Conservation (phyloP, 2,113 vertebrate genomes). For the Phoenicopterus ruber region DNA sequence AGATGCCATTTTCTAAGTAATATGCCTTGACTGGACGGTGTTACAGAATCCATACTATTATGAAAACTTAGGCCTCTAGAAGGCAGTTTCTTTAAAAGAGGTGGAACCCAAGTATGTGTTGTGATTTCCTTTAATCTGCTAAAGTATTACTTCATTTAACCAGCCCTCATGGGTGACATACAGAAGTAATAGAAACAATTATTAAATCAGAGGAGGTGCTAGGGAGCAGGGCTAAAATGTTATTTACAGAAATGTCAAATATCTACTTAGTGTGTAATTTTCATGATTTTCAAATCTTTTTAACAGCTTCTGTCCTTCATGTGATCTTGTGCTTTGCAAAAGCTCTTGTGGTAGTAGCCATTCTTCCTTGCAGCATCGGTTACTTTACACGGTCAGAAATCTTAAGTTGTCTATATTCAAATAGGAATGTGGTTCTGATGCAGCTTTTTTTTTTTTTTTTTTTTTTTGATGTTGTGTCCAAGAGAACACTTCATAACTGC, state of each 20-base stretch:
- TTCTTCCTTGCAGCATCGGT: neutral
- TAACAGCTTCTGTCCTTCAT: neutral
- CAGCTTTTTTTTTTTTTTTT: neutral
- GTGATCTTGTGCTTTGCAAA: neutral
- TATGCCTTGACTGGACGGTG: neutral
- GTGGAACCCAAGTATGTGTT: neutral
- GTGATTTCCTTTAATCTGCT: neutral
- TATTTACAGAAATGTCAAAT: neutral
- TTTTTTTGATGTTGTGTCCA: neutral
- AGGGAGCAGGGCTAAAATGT: neutral
- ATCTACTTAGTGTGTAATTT: neutral
- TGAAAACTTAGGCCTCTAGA: neutral
- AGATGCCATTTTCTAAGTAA: neutral
- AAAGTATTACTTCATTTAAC: neutral
- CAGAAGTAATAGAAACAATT: neutral
- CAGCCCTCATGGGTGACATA: neutral
- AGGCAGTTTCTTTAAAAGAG: neutral
- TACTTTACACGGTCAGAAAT: neutral
- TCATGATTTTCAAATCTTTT: neutral
- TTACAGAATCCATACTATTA: neutral
- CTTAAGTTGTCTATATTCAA: neutral
- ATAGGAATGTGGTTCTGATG: neutral
- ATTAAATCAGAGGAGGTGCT: neutral
- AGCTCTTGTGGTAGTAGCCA: neutral
- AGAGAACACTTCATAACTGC: neutral